Evolutionary conservation across 2,113 vertebrate species (phyloP).

Genomic region (Piaya cayana): DNA sequence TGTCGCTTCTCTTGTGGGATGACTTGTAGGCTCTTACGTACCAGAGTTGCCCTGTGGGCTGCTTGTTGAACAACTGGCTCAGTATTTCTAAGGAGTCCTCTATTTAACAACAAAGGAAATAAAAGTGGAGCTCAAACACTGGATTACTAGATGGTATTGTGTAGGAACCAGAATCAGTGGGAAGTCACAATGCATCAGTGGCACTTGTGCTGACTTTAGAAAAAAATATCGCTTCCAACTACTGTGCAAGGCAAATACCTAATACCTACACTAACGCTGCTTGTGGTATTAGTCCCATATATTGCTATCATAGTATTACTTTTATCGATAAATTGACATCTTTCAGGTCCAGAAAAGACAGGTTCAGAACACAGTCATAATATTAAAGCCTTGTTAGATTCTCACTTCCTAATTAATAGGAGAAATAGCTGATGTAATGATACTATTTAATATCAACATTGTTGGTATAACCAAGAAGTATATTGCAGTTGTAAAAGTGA

Average conservation of each 20-base stretch:
- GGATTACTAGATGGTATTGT: neutral
- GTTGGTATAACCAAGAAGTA: neutral
- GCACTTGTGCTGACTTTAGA: neutral
- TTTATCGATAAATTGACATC: neutral
- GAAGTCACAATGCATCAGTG: neutral
- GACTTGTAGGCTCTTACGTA: neutral
- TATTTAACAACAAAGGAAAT: neutral
- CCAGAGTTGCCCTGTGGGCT: neutral
- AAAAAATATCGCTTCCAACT: neutral
- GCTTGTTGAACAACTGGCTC: neutral
- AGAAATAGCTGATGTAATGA: neutral
- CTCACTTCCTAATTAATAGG: neutral
- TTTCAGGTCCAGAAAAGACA: neutral
- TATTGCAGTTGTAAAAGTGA: neutral
- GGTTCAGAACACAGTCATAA: neutral
- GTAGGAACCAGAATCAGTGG: neutral
- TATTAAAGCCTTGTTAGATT: neutral
- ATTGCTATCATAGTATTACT: neutral
- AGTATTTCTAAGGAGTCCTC: neutral
- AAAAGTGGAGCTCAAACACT: neutral
- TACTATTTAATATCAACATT: neutral
- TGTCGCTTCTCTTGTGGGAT: neutral
- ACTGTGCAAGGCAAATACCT: neutral
- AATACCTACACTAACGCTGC: neutral
- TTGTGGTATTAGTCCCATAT: neutral